Percentiles rank a stretch among this genome's conserved stretches.
These are phyloP conservation scores for Theonella swinhoei DNA, from an alignment of 37 sponge, comb jelly and placozoan species.

Conservation along the genomic window DNA sequence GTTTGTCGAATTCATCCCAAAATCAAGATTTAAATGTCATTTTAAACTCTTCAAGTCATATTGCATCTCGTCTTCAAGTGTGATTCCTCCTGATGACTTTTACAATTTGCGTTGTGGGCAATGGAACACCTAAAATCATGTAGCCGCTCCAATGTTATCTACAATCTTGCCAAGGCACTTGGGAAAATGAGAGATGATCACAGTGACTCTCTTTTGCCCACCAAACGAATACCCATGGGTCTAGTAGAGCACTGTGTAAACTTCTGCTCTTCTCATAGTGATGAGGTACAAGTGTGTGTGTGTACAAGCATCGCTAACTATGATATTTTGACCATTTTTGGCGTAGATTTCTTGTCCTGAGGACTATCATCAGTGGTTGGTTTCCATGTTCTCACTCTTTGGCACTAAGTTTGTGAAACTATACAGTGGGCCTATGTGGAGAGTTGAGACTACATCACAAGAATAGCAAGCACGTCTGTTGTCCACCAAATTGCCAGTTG, in stretches of 20 bases:
- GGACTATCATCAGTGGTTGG: constrained; percentile 16
- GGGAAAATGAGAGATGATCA: constrained; percentile 20
- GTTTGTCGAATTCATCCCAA: not conserved
- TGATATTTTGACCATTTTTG: not conserved
- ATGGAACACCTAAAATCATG: constrained; percentile 1
- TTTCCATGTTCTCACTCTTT: constrained; percentile 1
- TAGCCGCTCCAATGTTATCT: constrained; percentile 19
- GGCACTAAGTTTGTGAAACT: constrained; percentile 4
- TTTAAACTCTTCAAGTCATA: constrained; percentile 10
- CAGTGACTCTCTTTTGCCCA: constrained; percentile 24
- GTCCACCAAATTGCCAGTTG: not conserved
- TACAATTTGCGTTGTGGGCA: not conserved
- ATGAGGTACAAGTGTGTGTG: too few relatives aligned
- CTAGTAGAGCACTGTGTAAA: constrained; percentile 21
- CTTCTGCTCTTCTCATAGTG: not conserved
- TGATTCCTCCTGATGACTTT: constrained; percentile 18
- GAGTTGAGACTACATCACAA: constrained; percentile 2
- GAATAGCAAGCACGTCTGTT: not conserved
- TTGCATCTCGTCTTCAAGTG: not conserved
- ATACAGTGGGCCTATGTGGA: constrained; percentile 16
- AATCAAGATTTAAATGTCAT: not conserved
- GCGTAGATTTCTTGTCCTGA: constrained; percentile 15
- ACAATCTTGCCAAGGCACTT: constrained; percentile 13
- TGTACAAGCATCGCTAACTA: not conserved
- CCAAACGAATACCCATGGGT: constrained; percentile 22